A percentile compares a stretch with the other conserved stretches of the same genome.
These are phyloP conservation scores for Ganaspis sp. DNA, from an alignment of 1,140 invertebrate genomes.

Conservation along the genomic window DNA sequence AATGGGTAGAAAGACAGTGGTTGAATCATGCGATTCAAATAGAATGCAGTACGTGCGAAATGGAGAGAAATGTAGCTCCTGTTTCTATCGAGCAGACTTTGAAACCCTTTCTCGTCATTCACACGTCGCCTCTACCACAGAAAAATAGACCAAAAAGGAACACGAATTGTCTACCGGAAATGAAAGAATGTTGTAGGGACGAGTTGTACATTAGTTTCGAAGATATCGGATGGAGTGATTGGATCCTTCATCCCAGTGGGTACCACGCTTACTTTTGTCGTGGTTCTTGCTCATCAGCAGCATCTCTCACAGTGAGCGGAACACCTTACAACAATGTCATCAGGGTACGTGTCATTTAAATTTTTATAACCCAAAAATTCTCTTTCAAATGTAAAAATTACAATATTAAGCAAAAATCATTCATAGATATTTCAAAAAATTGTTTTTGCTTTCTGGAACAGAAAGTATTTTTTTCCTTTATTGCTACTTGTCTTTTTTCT, in stretches of 20 bases:
- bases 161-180: constrained; percentile 82
- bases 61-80: constrained; percentile 78
- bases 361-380: constrained; percentile 26
- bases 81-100: constrained; percentile 80
- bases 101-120: constrained; percentile 85
- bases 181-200: constrained; percentile 89
- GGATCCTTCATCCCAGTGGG: constrained; percentile 87
- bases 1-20: constrained; percentile 83
- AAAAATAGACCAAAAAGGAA: constrained; percentile 80
- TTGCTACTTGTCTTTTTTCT: too few relatives aligned
- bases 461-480: too few relatives aligned
- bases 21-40: constrained; percentile 84
- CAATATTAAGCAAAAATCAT: constrained; percentile 47
- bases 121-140: constrained; percentile 77
- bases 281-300: constrained; percentile 84
- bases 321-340: constrained; percentile 84
- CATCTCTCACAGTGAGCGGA: constrained; percentile 81
- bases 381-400: constrained; percentile 37
- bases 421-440: too few relatives aligned
- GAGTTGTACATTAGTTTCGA: constrained; percentile 88
- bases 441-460: too few relatives aligned
- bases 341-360: constrained; percentile 77
- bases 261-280: constrained; percentile 92
- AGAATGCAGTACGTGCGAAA: constrained; percentile 85
- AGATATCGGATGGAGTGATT: constrained; percentile 91